Base-by-base conservation (phyloP, 2,888 invertebrate species). In the Litoditis marina region DNA sequence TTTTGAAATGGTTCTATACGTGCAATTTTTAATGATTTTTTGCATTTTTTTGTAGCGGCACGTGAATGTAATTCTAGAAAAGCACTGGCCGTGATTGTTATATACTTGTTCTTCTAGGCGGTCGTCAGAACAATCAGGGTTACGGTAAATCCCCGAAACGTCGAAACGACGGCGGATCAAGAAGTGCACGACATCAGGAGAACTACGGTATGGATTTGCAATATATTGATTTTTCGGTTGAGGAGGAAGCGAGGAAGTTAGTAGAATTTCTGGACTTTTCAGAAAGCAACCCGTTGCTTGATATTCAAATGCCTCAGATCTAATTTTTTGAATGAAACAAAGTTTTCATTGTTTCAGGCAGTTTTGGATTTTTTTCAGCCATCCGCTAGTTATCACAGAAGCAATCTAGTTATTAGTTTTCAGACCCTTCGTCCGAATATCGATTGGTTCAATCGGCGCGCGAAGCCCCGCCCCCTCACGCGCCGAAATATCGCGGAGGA, bases 391-490 rank as follows among this genome's bases (percentile, higher is more conserved):
- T 19, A 44, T 25, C 8, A 19, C 19, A 19, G 25, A 44, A 19
- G 44, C 3, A 44, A 39, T 39, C 11, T 22, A 6, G 44, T 7
- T 5, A n/a, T n/a, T n/a, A n/a, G n/a, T n/a, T n/a, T n/a, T n/a
- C n/a, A n/a, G n/a, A n/a, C n/a, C n/a, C n/a, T n/a, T n/a, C n/a
- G n/a, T n/a, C n/a, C n/a, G n/a, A n/a, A n/a, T n/a, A n/a, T n/a
- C n/a, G n/a, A n/a, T n/a, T n/a, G n/a, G n/a, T n/a, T n/a, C n/a
- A n/a, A n/a, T n/a, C n/a, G 72, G 72, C 13, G 72, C 69, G 42
- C 50, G 63, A 22, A 72, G 69, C 8, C 72, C 72, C 1, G 70
- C 72, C 1, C 42, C 39, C 39, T 39, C n/a, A 27, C n/a, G 28
- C 8, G 19, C 28, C 50, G 25, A 50, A 11, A 11, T 50, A 50